Conservation (phyloP, 2,113 vertebrate species). For the Abramis brama region DNA sequence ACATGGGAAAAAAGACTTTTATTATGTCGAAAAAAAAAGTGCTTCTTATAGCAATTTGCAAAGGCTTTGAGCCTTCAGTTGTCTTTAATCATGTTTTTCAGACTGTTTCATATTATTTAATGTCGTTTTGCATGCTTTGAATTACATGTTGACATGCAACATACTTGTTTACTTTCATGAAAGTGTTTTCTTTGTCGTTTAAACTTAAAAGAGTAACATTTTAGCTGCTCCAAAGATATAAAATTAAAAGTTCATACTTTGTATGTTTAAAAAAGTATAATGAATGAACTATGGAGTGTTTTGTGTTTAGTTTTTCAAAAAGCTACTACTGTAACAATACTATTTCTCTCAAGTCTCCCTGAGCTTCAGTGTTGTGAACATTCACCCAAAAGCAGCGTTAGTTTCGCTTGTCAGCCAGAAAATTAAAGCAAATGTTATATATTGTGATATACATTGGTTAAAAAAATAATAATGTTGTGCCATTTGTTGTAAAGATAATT, state of each 20-base stretch:
- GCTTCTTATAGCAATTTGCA: conserved; percentile 3
- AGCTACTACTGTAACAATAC: conserved; percentile 9
- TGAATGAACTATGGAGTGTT: neutral
- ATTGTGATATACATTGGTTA: conserved; percentile 43
- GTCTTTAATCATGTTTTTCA: conserved; percentile 34
- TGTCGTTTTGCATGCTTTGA: conserved; percentile 46
- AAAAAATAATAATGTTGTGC: conserved; percentile 37
- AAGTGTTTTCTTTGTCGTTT: conserved; percentile 35
- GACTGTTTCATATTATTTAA: conserved; percentile 16
- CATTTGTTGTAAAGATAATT: conserved; percentile 43
- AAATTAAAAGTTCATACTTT: neutral
- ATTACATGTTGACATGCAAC: conserved; percentile 32
- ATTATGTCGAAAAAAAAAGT: conserved; percentile 10
- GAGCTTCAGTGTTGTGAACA: conserved; percentile 2
- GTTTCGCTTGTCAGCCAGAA: conserved; percentile 23
- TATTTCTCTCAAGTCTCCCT: neutral
- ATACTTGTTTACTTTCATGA: conserved; percentile 29
- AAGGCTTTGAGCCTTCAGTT: neutral
- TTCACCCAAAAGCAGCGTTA: conserved; percentile 36
- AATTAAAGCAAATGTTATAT: conserved; percentile 33
- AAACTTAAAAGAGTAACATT: conserved; percentile 37
- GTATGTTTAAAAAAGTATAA: conserved; percentile 2
- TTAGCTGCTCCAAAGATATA: conserved; percentile 10
- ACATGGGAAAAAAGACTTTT: conserved; percentile 11
- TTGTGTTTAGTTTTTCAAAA: conserved; percentile 9